A percentile compares a stretch with the other conserved stretches of the same genome.
Conservation (phyloP, 2,888 invertebrate genomes). For the Saturnia pavonia region DNA sequence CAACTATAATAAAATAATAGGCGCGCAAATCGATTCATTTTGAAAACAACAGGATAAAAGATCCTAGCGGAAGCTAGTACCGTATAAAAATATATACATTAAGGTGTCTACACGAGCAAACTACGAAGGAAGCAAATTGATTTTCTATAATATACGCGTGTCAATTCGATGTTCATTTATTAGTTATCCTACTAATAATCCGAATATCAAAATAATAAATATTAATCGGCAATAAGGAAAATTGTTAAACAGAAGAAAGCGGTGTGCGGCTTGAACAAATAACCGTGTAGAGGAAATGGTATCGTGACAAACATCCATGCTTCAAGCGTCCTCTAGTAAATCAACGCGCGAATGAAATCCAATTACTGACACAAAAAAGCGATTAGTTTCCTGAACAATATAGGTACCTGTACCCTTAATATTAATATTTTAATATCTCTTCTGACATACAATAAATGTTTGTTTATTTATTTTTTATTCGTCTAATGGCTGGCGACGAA, state of each 20-base stretch:
- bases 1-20: no score
- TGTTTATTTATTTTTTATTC: neutral
- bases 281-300: constrained; percentile 69
- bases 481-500: neutral
- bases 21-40: no score
- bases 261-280: constrained; percentile 39
- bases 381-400: constrained; percentile 52
- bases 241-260: constrained; percentile 10
- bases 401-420: constrained; percentile 25
- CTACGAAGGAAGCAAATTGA: neutral
- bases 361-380: constrained; percentile 77
- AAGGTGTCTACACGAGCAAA: neutral
- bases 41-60: no score
- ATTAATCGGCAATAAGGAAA: constrained; percentile 2
- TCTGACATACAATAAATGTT: neutral
- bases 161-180: neutral
- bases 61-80: no score
- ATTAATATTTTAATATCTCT: neutral
- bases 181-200: neutral
- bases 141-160: neutral
- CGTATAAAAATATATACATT: neutral
- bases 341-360: constrained; percentile 72
- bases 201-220: neutral
- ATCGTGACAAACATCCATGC: constrained; percentile 80
- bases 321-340: constrained; percentile 67